Conservation (phyloP, 2,797 vertebrate species). For the Rhabdophis nuchalis region DNA sequence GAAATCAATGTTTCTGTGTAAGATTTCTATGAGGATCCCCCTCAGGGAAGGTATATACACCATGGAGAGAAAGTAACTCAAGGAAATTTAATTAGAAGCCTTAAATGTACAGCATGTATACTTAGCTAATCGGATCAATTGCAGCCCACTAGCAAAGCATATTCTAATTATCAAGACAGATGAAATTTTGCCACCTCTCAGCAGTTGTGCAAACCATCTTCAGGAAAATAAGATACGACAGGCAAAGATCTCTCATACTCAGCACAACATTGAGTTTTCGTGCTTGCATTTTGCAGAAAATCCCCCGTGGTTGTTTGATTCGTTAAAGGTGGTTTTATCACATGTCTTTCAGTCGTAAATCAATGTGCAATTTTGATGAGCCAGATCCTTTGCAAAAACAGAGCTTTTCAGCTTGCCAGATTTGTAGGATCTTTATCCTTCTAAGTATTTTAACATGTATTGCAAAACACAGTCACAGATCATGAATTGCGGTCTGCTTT, state of each 20-base stretch:
- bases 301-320: conserved; percentile 55
- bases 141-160: conserved; percentile 58
- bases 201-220: conserved; percentile 42
- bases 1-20: conserved; percentile 38
- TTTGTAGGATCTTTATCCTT: background rate
- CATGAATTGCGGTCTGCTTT: background rate
- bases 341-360: conserved; percentile 42
- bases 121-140: conserved; percentile 64
- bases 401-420: background rate
- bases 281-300: conserved; percentile 49
- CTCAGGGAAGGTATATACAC: conserved; percentile 38
- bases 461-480: background rate
- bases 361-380: conserved; percentile 2
- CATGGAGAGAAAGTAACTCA: conserved; percentile 33
- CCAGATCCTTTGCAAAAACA: conserved; percentile 28
- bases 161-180: conserved; percentile 64
- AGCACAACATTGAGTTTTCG: conserved; percentile 46
- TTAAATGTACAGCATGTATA: conserved; percentile 37
- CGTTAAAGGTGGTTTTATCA: conserved; percentile 51
- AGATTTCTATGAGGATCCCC: conserved; percentile 39
- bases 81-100: conserved; percentile 58
- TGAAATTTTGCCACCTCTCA: conserved; percentile 63
- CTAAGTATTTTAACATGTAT: background rate
- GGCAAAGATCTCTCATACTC: conserved; percentile 49
- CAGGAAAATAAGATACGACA: conserved; percentile 58